These are phyloP conservation scores for Microcebus ravelobensis DNA, from an alignment of 2,113 vertebrate species.

Conservation along the genomic window DNA sequence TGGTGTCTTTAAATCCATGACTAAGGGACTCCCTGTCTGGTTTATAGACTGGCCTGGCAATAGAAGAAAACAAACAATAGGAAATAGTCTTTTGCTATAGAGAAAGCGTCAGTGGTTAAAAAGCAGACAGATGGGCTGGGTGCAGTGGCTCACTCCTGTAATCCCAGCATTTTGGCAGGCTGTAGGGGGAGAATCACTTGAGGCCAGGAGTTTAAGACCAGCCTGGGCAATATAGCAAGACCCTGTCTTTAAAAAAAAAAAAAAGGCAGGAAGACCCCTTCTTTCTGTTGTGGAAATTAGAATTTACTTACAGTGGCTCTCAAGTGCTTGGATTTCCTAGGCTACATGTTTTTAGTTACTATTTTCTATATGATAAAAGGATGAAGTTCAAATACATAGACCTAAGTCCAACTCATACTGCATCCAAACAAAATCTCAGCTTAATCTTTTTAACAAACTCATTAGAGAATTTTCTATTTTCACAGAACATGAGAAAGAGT, in stretches of 20 bases:
- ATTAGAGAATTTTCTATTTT: neutral
- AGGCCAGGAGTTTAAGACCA: no score
- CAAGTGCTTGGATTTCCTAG: neutral
- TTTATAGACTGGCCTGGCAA: neutral
- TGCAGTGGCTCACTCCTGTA: no score
- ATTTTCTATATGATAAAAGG: neutral
- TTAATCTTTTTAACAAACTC: neutral
- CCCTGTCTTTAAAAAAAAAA: no score
- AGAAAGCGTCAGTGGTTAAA: neutral
- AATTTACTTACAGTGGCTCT: neutral
- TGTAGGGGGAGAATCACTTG: no score
- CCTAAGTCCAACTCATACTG: neutral
- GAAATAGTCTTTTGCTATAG: neutral
- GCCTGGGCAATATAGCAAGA: no score
- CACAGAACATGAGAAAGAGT: neutral
- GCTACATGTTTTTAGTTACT: neutral
- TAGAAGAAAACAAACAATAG: conserved; percentile 25
- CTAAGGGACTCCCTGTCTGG: neutral
- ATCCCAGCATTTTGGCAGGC: no score
- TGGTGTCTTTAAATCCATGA: conserved; percentile 7
- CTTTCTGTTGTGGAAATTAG: neutral
- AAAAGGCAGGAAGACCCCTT: neutral
- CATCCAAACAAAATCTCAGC: neutral
- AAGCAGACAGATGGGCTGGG: neutral
- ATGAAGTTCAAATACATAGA: neutral